A percentile compares a stretch with the other conserved stretches of the same genome.
These are phyloP conservation scores for Oasisia sp. DNA, from an alignment of 2,888 invertebrate genomes.

Conservation along the genomic window DNA sequence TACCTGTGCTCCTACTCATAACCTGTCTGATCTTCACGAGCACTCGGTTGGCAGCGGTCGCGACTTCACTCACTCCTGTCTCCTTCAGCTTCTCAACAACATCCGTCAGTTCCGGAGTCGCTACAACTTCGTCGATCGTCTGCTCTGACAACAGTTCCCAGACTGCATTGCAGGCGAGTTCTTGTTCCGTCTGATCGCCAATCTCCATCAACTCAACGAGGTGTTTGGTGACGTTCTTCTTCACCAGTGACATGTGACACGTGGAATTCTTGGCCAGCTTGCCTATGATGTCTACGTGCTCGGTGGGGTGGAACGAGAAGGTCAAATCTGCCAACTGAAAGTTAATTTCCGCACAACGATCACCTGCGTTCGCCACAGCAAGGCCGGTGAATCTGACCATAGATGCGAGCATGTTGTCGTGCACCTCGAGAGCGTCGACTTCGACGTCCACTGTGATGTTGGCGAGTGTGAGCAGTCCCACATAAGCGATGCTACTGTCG, in stretches of 20 bases:
- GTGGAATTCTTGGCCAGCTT: neutral
- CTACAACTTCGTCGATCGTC: neutral
- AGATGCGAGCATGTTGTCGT: neutral
- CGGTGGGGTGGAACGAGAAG: neutral
- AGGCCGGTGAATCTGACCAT: neutral
- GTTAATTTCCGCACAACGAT: neutral
- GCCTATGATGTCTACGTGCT: neutral
- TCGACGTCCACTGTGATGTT: neutral
- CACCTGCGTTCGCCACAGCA: neutral
- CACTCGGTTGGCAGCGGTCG: neutral
- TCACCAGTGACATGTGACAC: neutral
- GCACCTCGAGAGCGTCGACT: neutral
- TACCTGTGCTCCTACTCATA: neutral
- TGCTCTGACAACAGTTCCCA: slow-evolving; percentile 10
- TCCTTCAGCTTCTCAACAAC: neutral
- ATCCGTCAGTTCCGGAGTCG: neutral
- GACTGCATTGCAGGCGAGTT: neutral
- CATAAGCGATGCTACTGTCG: neutral
- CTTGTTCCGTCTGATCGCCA: neutral
- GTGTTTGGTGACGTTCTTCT: neutral
- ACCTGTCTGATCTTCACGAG: neutral
- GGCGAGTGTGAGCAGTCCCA: neutral
- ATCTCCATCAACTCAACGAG: neutral
- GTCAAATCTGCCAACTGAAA: neutral
- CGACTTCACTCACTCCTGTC: neutral